Percentiles rank a stretch among this genome's conserved stretches.
Conservation (phyloP, 2,113 vertebrate genomes). For the Strix uralensis region DNA sequence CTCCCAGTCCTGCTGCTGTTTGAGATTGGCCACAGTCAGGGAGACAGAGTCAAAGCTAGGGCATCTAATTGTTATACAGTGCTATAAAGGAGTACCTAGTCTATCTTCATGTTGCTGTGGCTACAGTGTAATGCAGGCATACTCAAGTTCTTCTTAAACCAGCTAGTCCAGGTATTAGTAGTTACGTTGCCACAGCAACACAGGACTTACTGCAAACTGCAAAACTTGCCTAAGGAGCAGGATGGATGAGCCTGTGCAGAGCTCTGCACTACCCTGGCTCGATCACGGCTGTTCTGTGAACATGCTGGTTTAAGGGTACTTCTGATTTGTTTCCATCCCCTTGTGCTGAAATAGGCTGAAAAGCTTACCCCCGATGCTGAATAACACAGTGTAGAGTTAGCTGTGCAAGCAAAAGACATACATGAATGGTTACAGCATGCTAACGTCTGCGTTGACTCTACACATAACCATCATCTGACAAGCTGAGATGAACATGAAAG, state of each 20-base stretch:
- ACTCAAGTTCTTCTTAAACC: not conserved
- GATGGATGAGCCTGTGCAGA: not conserved
- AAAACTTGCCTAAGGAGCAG: not conserved
- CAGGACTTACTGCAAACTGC: not conserved
- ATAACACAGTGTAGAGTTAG: not conserved
- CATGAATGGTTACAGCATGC: not conserved
- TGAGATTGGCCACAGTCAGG: not conserved
- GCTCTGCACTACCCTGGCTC: not conserved
- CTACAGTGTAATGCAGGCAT: not conserved
- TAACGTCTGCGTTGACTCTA: not conserved
- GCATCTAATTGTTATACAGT: not conserved
- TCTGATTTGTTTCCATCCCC: not conserved
- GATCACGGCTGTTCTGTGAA: not conserved
- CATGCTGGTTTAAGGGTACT: not conserved
- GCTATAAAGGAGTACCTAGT: not conserved
- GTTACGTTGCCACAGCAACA: conserved; percentile 15
- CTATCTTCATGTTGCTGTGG: not conserved
- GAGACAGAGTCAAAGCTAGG: not conserved
- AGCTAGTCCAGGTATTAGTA: not conserved
- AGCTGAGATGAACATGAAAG: not conserved
- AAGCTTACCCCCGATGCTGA: not conserved
- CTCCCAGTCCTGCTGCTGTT: not conserved
- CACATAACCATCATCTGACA: not conserved
- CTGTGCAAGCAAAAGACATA: not conserved
- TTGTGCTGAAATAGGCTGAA: not conserved